phyloP scores from a whole-genome alignment of 2,113 vertebrate species.

The Pteruthius melanotis region DNA sequence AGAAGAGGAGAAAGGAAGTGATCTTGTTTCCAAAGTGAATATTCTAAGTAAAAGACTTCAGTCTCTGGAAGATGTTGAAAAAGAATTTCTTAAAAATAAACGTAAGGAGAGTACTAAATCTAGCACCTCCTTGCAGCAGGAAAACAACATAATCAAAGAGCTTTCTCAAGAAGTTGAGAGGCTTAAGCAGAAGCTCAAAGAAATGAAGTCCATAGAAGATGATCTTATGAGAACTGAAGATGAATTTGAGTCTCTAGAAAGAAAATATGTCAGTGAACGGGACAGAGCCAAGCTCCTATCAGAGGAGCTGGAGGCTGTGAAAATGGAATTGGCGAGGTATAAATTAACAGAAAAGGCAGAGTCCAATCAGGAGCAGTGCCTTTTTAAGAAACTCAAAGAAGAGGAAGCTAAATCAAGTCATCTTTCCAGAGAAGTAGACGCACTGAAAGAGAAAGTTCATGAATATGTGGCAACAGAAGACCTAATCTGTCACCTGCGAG shows the following conservation, averaged over 20 bases:
- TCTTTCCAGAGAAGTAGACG: conserved; percentile 88
- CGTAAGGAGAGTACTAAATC: conserved; percentile 82
- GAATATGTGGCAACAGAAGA: conserved; percentile 92
- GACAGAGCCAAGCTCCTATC: conserved; percentile 85
- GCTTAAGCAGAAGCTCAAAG: conserved; percentile 87
- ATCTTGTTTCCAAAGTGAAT: conserved; percentile 88
- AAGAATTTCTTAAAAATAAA: conserved; percentile 88
- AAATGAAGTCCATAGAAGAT: conserved; percentile 90
- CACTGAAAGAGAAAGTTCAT: conserved; percentile 94
- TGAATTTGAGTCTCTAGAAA: conserved; percentile 88
- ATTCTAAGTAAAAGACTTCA: conserved; percentile 91
- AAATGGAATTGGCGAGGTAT: conserved; percentile 87
- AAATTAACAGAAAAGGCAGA: conserved; percentile 91
- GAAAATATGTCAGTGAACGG: conserved; percentile 81
- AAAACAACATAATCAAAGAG: conserved; percentile 96
- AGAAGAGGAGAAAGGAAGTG: conserved; percentile 88
- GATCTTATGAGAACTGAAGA: conserved; percentile 91
- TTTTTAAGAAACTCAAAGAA: conserved; percentile 90
- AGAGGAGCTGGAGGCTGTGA: conserved; percentile 87
- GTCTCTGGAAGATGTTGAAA: conserved; percentile 86
- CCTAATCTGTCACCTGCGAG: conserved; percentile 85
- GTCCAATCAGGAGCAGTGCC: conserved; percentile 86
- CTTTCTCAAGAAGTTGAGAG: conserved; percentile 92
- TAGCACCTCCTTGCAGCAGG: conserved; percentile 82
- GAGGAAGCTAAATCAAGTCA: conserved; percentile 92